Conservation (phyloP, 2,888 invertebrate genomes). For the Fabriciana adippe region DNA sequence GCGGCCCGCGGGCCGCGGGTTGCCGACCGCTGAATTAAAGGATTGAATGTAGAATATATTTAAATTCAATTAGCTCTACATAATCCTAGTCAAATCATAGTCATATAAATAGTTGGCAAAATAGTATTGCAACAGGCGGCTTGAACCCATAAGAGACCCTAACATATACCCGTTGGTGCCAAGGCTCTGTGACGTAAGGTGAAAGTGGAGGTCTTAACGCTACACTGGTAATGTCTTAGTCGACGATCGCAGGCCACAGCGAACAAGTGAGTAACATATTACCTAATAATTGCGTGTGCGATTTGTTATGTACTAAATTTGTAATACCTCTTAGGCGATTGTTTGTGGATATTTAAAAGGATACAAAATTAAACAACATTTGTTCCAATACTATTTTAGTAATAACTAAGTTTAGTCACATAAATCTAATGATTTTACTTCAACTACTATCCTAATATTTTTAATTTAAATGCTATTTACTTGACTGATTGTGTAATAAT, state of each 20-base stretch:
- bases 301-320: constrained; percentile 21
- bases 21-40: too few relatives aligned
- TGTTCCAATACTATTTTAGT: background rate
- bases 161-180: constrained; percentile 54
- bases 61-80: background rate
- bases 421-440: too few relatives aligned
- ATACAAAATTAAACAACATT: background rate
- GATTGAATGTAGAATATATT: too few relatives aligned
- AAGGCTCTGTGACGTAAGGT: constrained; percentile 75
- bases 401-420: too few relatives aligned
- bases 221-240: constrained; percentile 48
- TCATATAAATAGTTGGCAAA: background rate
- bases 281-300: constrained; percentile 25
- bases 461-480: too few relatives aligned
- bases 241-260: constrained; percentile 39
- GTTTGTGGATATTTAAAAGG: background rate
- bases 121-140: constrained; percentile 20
- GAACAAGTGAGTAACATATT: constrained; percentile 45
- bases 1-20: too few relatives aligned
- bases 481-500: too few relatives aligned
- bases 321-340: background rate
- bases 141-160: constrained; percentile 29
- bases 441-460: too few relatives aligned
- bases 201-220: constrained; percentile 59
- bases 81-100: background rate